Conservation (phyloP, 2,888 invertebrate species). For the Oscheius sp. region DNA sequence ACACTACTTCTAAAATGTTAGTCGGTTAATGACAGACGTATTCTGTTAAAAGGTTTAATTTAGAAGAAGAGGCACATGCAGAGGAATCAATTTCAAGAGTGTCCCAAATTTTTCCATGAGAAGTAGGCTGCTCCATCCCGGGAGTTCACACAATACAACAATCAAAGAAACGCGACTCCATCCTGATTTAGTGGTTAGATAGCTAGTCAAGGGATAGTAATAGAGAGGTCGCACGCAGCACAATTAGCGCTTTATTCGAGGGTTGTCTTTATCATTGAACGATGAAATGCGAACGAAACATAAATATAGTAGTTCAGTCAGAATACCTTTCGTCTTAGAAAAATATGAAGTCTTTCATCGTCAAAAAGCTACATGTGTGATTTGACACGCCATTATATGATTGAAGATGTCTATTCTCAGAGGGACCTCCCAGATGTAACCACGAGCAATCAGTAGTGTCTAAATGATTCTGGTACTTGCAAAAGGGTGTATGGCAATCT, state of each 20-base stretch:
- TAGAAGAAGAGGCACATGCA: background rate
- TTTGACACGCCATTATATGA: constrained; percentile 31
- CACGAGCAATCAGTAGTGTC: constrained; percentile 7
- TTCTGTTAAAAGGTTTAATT: background rate
- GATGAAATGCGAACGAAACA: background rate
- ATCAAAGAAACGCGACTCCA: constrained; percentile 26
- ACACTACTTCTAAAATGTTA: background rate
- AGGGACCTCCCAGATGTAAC: constrained; percentile 14
- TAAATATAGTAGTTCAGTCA: background rate
- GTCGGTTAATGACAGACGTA: background rate
- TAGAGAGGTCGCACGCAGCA: constrained; percentile 18
- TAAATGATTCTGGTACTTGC: constrained; percentile 7
- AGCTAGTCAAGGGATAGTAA: constrained; percentile 13
- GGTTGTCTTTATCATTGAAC: background rate
- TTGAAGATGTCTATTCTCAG: constrained; percentile 28
- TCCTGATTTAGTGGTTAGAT: constrained; percentile 15
- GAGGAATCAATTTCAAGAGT: background rate
- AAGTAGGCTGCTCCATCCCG: background rate
- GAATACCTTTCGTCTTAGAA: background rate
- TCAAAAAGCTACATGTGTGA: constrained; percentile 30
- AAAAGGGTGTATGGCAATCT: too few relatives aligned
- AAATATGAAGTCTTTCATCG: background rate
- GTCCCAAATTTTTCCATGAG: too few relatives aligned
- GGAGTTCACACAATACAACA: constrained; percentile 27
- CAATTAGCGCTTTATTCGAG: constrained; percentile 5